Base-by-base conservation (phyloP, 1,140 invertebrate genomes). In the Epicauta chinensis region DNA sequence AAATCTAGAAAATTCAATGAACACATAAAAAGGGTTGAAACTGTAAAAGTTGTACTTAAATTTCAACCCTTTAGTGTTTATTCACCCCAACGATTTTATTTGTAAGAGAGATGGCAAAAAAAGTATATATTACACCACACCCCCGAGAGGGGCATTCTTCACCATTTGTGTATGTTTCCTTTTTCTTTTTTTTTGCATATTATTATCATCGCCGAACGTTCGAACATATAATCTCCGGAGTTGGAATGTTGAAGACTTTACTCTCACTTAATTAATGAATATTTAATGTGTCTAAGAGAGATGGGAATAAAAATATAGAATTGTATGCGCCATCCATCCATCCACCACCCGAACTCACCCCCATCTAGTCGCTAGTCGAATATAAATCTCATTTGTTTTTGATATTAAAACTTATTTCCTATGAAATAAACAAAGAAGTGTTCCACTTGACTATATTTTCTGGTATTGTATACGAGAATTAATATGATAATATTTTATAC, bases 401-500 rank as follows among this genome's bases (percentile, higher is more conserved):
- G 34, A 37, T 38, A 47, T 47, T 47, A 47, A 47, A 47, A 47
- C 45, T 47, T 38, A 47, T 47, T 47, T 47, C 45, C 45, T 47
- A 37, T 17, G 45, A 47, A 47, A 47, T 47, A 47, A 47, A 47
- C 45, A 47, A 47, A 47, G 45, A 47, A 47, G 45, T 37, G 45
- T 23, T 23, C 35, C 45, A 38, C 45, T 47, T 47, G 34, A 47
- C 45, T 47, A 47, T 47, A 47, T 47, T 47, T 23, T 47, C 35
- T 50, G 35, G 44, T 55, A 59, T 63, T 59, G 55, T 63, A 48
- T 60, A 64, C 60, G 53, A 60, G 60, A 61, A 64, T 64, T 64
- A 64, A 64, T 64, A 62, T 53, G 58, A 57, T 62, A 55, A 57
- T 64, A 64, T 60, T 60, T 64, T 56, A 64, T 48, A n/a, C n/a